phyloP scores from a whole-genome alignment of 2,113 vertebrate genomes.

The Mus musculus region DNA sequence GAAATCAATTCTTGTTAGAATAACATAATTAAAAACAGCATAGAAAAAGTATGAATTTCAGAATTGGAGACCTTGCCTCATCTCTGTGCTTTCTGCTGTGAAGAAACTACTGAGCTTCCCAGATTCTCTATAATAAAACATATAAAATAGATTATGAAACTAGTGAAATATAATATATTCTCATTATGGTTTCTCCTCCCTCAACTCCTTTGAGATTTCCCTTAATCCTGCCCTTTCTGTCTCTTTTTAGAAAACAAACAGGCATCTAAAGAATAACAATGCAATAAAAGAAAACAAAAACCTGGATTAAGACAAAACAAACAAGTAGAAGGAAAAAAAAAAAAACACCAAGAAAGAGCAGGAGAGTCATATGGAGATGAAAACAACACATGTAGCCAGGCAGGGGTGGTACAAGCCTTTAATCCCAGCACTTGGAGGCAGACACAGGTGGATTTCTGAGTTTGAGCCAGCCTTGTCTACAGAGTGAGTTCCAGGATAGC shows the following conservation, averaged over 20 bases:
- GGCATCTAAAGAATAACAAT: background rate
- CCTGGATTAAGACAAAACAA: background rate
- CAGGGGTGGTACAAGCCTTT: too few relatives aligned
- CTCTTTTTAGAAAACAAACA: background rate
- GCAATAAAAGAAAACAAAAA: background rate
- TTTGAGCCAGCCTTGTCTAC: too few relatives aligned
- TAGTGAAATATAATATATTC: background rate
- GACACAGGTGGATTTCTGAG: too few relatives aligned
- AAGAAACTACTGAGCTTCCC: background rate
- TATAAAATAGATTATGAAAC: conserved; percentile 34
- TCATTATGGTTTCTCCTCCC: background rate
- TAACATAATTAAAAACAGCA: background rate
- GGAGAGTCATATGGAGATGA: too few relatives aligned
- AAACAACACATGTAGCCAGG: background rate
- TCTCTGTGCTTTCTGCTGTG: conserved; percentile 24
- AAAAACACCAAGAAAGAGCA: too few relatives aligned
- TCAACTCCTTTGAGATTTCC: background rate
- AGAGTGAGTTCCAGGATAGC: too few relatives aligned
- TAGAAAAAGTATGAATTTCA: background rate
- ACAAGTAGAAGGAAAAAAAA: background rate
- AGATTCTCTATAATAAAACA: conserved; percentile 11
- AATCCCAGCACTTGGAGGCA: too few relatives aligned
- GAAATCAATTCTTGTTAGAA: background rate
- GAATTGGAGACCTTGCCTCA: background rate
- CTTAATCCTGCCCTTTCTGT: background rate